A percentile compares a stretch with the other conserved stretches of the same genome.
Evolutionary conservation across 2,888 invertebrate genomes (phyloP).

Genomic region (Rhopalosiphum nymphaeae): DNA sequence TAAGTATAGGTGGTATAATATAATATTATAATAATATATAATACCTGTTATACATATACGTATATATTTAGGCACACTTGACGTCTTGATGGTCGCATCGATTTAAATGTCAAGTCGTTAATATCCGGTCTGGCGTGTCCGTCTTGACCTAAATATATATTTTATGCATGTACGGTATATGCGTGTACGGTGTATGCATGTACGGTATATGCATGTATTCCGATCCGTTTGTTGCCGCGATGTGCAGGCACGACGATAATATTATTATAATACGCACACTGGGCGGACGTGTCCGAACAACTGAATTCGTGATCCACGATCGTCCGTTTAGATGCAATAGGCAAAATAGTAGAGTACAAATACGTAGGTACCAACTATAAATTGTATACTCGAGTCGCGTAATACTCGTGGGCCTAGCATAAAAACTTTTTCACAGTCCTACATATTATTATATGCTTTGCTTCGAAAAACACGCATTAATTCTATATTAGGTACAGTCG

Average conservation of each 20-base stretch:
- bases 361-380: not conserved
- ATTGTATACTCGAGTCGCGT: not conserved
- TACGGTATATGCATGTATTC: not conserved
- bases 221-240: not conserved
- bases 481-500: not conserved
- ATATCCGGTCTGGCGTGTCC: conserved; percentile 14
- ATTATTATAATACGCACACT: not conserved
- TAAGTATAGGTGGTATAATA: not conserved
- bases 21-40: not conserved
- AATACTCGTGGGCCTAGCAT: not conserved
- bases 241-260: not conserved
- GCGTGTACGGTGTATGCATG: not conserved
- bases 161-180: not conserved
- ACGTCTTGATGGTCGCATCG: not conserved
- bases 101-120: conserved; percentile 30
- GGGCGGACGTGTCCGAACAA: not conserved
- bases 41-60: not conserved
- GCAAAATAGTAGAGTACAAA: not conserved
- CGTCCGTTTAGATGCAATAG: not conserved
- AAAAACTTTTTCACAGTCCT: not conserved
- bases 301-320: conserved; percentile 47
- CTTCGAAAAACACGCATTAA: not conserved
- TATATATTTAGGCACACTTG: not conserved
- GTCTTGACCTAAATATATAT: conserved; percentile 11
- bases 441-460: not conserved